Conservation (phyloP, 37 sponge, comb jelly and placozoan genomes). For the Aplysina aerophoba region DNA sequence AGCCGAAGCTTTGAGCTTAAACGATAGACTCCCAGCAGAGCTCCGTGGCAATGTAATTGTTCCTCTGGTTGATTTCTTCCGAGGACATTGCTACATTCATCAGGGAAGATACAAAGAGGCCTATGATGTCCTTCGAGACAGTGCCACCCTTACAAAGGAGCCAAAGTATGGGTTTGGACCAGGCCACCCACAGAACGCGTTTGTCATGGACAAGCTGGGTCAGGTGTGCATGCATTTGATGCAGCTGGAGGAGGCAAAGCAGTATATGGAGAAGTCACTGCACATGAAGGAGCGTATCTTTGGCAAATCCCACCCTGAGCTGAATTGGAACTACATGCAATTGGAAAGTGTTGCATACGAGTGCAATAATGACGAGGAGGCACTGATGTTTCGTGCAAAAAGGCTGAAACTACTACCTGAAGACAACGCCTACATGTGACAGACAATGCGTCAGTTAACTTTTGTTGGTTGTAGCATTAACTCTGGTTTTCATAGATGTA, state of each 20-base stretch:
- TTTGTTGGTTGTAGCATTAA: too few relatives aligned
- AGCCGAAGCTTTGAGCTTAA: not conserved
- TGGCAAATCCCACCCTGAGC: not conserved
- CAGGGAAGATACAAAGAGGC: not conserved
- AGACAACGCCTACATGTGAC: too few relatives aligned
- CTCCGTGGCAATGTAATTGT: not conserved
- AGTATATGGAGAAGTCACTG: not conserved
- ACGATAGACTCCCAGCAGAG: not conserved
- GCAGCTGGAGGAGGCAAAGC: not conserved
- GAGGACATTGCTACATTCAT: not conserved
- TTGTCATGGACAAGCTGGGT: not conserved
- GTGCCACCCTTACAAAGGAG: not conserved
- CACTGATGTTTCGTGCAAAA: not conserved
- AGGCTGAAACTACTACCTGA: not conserved
- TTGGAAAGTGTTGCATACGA: conserved; percentile 9
- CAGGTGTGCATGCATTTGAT: not conserved
- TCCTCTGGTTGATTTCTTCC: conserved; percentile 1
- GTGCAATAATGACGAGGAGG: not conserved
- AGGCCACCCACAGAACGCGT: conserved; percentile 2
- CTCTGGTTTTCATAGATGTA: too few relatives aligned
- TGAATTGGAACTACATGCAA: not conserved
- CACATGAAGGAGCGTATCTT: not conserved
- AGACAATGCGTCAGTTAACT: too few relatives aligned
- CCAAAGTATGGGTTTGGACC: conserved; percentile 2
- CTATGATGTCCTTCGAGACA: not conserved